Conservation (phyloP, 1,140 invertebrate genomes). For the Apis mellifera region DNA sequence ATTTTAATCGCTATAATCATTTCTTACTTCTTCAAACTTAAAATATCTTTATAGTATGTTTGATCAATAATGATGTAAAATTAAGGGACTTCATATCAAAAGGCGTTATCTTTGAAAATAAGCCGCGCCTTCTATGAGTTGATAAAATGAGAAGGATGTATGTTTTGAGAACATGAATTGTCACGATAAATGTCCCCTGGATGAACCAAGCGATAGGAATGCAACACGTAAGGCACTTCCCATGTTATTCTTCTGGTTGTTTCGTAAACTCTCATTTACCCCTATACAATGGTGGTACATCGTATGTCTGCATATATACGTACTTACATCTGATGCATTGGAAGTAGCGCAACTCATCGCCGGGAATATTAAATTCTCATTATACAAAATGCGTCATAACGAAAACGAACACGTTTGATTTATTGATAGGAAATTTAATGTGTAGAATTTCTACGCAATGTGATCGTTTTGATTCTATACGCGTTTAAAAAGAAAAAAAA, state of each 20-base stretch:
- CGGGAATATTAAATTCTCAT: slow-evolving; percentile 27
- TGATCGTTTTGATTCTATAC: not conserved
- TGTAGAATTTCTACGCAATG: not conserved
- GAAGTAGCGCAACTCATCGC: slow-evolving; percentile 24
- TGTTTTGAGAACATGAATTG: slow-evolving; percentile 47
- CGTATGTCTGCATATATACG: no score
- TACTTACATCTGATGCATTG: not conserved
- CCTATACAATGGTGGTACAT: not conserved
- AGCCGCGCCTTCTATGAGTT: slow-evolving; percentile 1
- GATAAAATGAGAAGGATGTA: slow-evolving; percentile 40
- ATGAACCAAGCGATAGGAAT: slow-evolving; percentile 61
- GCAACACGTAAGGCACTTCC: slow-evolving; percentile 54
- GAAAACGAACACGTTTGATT: slow-evolving; percentile 5
- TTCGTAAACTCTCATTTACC: slow-evolving; percentile 36
- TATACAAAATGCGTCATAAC: not conserved
- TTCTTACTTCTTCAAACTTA: not conserved
- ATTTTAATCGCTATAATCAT: not conserved
- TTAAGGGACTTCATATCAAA: not conserved
- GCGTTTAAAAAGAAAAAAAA: not conserved
- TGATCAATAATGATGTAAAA: not conserved
- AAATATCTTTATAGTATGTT: not conserved
- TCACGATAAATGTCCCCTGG: slow-evolving; percentile 45
- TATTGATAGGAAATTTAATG: slow-evolving; percentile 2
- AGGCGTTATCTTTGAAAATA: slow-evolving; percentile 26
- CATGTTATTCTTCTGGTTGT: slow-evolving; percentile 32